Evolutionary conservation across 2,113 vertebrate genomes (phyloP), one percentile per base, ranked within the genome.

Genomic region (Anhinga anhinga): DNA sequence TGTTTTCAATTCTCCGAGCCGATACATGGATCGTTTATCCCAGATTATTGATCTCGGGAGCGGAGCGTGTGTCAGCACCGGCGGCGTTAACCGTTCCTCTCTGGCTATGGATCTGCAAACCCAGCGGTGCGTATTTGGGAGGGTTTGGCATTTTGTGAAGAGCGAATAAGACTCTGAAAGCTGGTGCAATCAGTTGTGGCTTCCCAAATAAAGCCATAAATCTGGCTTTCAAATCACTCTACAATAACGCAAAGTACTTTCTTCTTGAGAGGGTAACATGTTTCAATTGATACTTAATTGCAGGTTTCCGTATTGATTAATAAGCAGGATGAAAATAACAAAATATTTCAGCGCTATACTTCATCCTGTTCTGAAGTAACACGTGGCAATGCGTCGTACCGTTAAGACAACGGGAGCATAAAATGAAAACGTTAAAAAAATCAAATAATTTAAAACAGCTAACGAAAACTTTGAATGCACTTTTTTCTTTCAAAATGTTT

Each of bases 31-130:
- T 8, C 12, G 1, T 4, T 40, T 10, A 27, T 1, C 40, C 38
- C 0, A 0, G 13, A 3, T 25, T 10, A 17, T 7, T 1, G 9
- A 10, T 20, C 26, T 17, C 4, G 2, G 66, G 5, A 22, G 70
- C 27, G 17, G 45, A 40, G 45, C 21, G 7, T 4, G 49, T 9
- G 74, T 30, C 30, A 22, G 78, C 36, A 0, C n/a, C 6, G 59
- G 12, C 36, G 23, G 34, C 9, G 12, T 2, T 3, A 21, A 5
- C 3, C 5, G 16, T 11, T 30, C n/a, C 29, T 32, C 78, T 14
- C 56, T 4, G 1, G 3, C 70, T 4, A 0, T 1, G 22, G 6
- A 12, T 49, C 10, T 15, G 19, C 27, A 5, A 30, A 58, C 1
- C 34, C 63, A 5, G 2, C 8, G 1, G 2, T 2, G 22, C 1